These are phyloP conservation scores for Sturmia bella DNA, from an alignment of 2,888 invertebrate species.

Conservation along the genomic window DNA sequence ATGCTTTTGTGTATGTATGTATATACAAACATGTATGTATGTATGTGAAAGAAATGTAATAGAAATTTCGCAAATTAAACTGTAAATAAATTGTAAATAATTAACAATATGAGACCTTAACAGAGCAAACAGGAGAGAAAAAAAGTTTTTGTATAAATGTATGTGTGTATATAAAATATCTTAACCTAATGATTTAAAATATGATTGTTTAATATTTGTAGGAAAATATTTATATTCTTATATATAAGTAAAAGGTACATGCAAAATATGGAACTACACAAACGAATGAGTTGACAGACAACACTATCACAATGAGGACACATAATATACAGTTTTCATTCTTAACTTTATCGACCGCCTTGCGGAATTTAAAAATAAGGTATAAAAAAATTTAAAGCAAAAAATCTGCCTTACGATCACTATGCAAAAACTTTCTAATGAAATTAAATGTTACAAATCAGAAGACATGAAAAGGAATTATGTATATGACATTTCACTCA, in stretches of 20 bases:
- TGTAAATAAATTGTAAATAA: background rate
- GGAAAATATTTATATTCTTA: background rate
- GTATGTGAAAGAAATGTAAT: background rate
- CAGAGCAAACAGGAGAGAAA: too few relatives aligned
- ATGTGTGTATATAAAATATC: slow-evolving; percentile 4
- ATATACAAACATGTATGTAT: background rate
- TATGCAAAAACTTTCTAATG: too few relatives aligned
- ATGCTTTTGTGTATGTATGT: too few relatives aligned
- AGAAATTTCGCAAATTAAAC: background rate
- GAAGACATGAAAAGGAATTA: too few relatives aligned
- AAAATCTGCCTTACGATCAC: too few relatives aligned
- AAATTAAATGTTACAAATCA: too few relatives aligned
- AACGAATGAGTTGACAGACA: slow-evolving; percentile 18
- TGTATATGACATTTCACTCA: too few relatives aligned
- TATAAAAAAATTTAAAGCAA: too few relatives aligned
- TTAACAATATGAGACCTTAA: background rate
- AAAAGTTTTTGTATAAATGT: too few relatives aligned
- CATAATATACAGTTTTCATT: slow-evolving; percentile 8
- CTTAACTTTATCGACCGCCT: slow-evolving; percentile 11
- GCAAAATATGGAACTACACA: slow-evolving; percentile 46
- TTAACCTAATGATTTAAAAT: slow-evolving; percentile 54
- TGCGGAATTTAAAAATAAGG: background rate
- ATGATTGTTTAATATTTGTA: background rate
- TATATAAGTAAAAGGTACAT: slow-evolving; percentile 29
- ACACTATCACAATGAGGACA: slow-evolving; percentile 61